These are phyloP conservation scores for Gymnoscopelus microlampas DNA, from an alignment of 2,797 vertebrate genomes.

Conservation along the genomic window DNA sequence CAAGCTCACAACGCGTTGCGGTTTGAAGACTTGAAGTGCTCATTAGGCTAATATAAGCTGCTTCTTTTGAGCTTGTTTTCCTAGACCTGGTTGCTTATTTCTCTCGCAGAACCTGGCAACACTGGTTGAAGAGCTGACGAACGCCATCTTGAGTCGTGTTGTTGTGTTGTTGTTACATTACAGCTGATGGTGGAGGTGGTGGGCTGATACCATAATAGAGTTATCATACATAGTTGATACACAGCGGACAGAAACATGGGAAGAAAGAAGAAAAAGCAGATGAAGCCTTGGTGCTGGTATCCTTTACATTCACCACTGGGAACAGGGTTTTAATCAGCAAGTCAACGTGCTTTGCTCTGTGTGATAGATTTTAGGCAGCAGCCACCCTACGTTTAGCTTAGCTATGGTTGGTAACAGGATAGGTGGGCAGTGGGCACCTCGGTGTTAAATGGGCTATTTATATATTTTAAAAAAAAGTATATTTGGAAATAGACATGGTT, in stretches of 20 bases:
- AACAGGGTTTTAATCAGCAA: background rate
- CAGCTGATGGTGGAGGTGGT: background rate
- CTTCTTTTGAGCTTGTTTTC: no score
- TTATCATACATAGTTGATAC: background rate
- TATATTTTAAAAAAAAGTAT: no score
- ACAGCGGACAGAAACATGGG: constrained; percentile 75
- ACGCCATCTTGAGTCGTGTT: constrained; percentile 51
- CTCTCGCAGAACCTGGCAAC: no score
- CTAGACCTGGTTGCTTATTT: no score
- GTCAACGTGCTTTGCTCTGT: constrained; percentile 50
- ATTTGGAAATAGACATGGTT: no score
- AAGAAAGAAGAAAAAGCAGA: constrained; percentile 96
- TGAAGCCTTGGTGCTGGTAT: constrained; percentile 98
- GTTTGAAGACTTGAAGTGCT: no score
- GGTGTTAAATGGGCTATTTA: no score
- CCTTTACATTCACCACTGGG: constrained; percentile 65
- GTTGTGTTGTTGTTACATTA: background rate
- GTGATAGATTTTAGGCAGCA: background rate
- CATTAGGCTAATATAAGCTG: no score
- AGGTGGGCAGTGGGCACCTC: no score
- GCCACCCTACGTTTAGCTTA: background rate
- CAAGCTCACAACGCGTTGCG: no score
- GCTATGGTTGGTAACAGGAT: background rate
- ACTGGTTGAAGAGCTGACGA: background rate
- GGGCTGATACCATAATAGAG: no score